These are phyloP conservation scores for Ichneumon xanthorius DNA, from an alignment of 2,888 invertebrate species.

Conservation along the genomic window DNA sequence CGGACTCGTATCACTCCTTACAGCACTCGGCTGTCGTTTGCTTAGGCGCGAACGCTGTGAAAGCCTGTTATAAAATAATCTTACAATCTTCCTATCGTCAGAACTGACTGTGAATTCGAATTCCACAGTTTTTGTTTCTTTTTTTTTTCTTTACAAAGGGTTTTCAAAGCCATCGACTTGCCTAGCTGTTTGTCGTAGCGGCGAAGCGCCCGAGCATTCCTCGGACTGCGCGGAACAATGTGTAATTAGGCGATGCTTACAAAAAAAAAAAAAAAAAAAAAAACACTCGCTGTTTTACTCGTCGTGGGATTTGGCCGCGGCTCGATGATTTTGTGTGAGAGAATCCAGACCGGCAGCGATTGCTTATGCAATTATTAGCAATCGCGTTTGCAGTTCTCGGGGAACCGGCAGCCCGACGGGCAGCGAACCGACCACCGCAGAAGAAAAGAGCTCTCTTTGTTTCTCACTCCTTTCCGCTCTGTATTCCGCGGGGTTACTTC, in stretches of 20 bases:
- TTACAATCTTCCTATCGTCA: not conserved
- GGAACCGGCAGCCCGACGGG: not conserved
- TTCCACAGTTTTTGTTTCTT: not conserved
- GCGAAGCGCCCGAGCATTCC: conserved; percentile 57
- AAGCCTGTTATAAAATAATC: not conserved
- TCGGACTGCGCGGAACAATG: conserved; percentile 44
- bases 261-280: not conserved
- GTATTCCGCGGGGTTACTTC: conserved; percentile 46
- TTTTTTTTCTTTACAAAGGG: not conserved
- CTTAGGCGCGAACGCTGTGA: not conserved
- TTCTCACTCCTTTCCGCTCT: conserved; percentile 55
- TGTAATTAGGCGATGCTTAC: conserved; percentile 49
- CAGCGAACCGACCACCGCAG: conserved; percentile 49
- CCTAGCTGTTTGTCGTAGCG: conserved; percentile 46
- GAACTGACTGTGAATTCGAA: not conserved
- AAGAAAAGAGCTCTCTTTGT: conserved; percentile 50
- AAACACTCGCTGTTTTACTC: conserved; percentile 56
- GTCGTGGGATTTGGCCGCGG: conserved; percentile 52
- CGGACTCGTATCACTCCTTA: conserved; percentile 36
- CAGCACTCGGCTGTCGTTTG: not conserved
- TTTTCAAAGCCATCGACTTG: conserved; percentile 41
- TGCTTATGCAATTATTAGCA: conserved; percentile 70
- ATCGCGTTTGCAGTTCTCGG: conserved; percentile 51
- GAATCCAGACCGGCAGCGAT: conserved; percentile 48
- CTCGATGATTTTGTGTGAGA: conserved; percentile 61